Evolutionary conservation across 23 tunicate species (phyloP).

Genomic region (Botrylloides violaceus): DNA sequence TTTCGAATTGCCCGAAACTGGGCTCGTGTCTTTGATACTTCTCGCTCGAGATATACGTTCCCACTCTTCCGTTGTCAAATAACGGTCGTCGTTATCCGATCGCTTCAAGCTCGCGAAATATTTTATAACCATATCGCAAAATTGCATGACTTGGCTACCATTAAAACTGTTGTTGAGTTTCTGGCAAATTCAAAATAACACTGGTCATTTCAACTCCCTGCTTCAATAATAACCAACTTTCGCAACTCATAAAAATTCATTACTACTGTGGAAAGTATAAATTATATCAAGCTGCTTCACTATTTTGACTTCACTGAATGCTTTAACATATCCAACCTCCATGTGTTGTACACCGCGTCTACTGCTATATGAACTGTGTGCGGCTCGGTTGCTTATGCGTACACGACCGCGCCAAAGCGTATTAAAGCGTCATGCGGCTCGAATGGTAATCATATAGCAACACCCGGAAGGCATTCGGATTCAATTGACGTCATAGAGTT

Average conservation of each 20-base stretch:
- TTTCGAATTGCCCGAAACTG: slow-evolving; percentile 11
- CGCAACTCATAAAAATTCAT: no score
- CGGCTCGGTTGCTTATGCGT: no score
- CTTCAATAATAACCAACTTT: no score
- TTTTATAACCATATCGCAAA: slow-evolving; percentile 24
- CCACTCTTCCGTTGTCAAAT: slow-evolving; percentile 20
- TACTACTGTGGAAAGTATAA: no score
- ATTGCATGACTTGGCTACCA: slow-evolving; percentile 19
- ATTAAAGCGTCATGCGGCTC: not conserved
- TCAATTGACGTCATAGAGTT: slow-evolving; percentile 17
- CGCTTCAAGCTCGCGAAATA: slow-evolving; percentile 16
- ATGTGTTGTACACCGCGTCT: no score
- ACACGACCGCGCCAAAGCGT: not conserved
- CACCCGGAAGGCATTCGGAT: slow-evolving; percentile 13
- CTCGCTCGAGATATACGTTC: slow-evolving; percentile 8
- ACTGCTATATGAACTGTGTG: no score
- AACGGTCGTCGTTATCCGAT: slow-evolving; percentile 20
- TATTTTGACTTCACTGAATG: no score
- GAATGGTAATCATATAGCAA: not conserved
- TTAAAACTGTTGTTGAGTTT: not conserved
- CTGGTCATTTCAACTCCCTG: no score
- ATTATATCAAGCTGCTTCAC: no score
- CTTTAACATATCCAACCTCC: no score
- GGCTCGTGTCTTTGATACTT: not conserved
- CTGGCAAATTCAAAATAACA: not conserved